These are phyloP conservation scores for Triplophysa siluroides DNA, from an alignment of 2,113 vertebrate genomes.

Conservation along the genomic window DNA sequence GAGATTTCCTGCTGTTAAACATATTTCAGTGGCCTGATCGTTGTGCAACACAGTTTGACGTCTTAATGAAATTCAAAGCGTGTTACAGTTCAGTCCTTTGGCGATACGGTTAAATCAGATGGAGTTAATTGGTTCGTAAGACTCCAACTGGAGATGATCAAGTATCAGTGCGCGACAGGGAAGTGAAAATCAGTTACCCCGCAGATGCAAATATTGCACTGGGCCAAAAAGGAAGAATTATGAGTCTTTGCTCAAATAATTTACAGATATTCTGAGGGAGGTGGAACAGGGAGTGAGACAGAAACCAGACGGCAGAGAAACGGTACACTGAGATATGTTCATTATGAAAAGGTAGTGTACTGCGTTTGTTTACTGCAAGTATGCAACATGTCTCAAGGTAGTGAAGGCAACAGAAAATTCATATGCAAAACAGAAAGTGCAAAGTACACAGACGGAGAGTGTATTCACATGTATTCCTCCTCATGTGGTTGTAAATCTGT, in stretches of 20 bases:
- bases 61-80: conserved; percentile 8
- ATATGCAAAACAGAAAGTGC: too few relatives aligned
- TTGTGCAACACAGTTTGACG: not conserved
- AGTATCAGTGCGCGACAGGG: not conserved
- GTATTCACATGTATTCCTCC: too few relatives aligned
- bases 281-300: conserved; percentile 24
- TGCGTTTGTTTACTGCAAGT: not conserved
- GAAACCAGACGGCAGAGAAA: not conserved
- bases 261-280: conserved; percentile 11
- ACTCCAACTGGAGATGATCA: conserved; percentile 2
- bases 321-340: not conserved
- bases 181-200: conserved; percentile 38
- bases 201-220: conserved; percentile 43
- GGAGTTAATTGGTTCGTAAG: conserved; percentile 5
- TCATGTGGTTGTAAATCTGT: too few relatives aligned
- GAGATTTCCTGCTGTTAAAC: not conserved
- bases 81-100: not conserved
- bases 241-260: not conserved
- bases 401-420: too few relatives aligned
- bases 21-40: not conserved
- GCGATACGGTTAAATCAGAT: not conserved
- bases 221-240: conserved; percentile 19
- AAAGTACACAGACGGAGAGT: too few relatives aligned
- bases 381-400: too few relatives aligned
- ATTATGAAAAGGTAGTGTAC: conserved; percentile 37